Base-by-base conservation (phyloP, 2,888 invertebrate genomes). In the Teinopalpus imperialis region DNA sequence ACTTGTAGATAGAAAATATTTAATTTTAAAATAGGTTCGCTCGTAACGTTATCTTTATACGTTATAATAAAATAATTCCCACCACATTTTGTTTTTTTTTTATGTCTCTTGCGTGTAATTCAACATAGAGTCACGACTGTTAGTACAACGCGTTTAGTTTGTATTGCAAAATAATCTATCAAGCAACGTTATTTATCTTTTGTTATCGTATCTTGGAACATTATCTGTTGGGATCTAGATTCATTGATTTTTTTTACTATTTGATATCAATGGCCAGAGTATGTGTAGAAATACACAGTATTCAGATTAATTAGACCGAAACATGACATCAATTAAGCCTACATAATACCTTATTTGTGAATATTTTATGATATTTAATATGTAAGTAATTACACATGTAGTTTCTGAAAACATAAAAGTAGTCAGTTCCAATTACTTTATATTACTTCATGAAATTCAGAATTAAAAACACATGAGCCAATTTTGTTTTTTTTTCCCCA, bases 361-460 rank as follows among this genome's bases (percentile, higher is more conserved):
- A 27, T 34, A 27, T 24, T 44, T 44, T 30, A 37, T 18, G 8
- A 31, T 10, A 8, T 8, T 12, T 5, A 2, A 5, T 18, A 1
- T 14, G n/a, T n/a, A 12, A 16, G 18, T 36, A 30, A 30, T 44
- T 12, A 36, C 29, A 24, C n/a, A n/a, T n/a, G n/a, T 37, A 30
- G 37, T 44, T 24, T 32, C 13, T 21, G 29, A 61, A 62, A 57
- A 54, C 56, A 54, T 61, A 62, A 58, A 54, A 45, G 53, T 61
- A 58, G 56, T 54, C 54, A 51, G 69, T 73, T 74, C 72, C 72
- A 74, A 76, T 72, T 70, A 69, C 66, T 71, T 72, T 69, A n/a
- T n/a, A n/a, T n/a, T n/a, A n/a, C n/a, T n/a, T n/a, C n/a, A n/a
- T n/a, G n/a, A n/a, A n/a, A n/a, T n/a, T n/a, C n/a, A n/a, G n/a